Percentiles rank a stretch among this genome's conserved stretches.
Conservation (phyloP, 2,797 vertebrate genomes). For the Lagodon rhomboides region DNA sequence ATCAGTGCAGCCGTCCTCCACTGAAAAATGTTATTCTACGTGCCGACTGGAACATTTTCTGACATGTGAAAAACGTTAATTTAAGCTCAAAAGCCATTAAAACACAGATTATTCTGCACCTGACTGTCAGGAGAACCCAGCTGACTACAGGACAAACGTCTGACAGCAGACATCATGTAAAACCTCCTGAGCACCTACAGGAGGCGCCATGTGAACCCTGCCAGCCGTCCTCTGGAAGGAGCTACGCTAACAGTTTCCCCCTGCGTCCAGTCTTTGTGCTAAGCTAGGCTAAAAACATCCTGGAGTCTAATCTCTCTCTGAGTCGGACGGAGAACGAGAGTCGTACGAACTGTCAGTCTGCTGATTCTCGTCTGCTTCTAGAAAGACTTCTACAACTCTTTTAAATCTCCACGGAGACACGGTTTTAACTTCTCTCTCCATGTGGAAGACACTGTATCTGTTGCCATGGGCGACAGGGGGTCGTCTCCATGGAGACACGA, state of each 20-base stretch:
- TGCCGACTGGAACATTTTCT: too few relatives aligned
- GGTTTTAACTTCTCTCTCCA: slow-evolving; percentile 9
- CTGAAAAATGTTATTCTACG: too few relatives aligned
- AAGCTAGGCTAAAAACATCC: slow-evolving; percentile 12
- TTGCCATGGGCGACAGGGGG: slow-evolving; percentile 43
- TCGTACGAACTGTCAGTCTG: background rate
- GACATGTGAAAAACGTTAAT: too few relatives aligned
- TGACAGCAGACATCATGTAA: too few relatives aligned
- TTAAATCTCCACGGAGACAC: slow-evolving; percentile 7
- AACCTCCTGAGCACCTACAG: too few relatives aligned
- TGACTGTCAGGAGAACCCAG: too few relatives aligned
- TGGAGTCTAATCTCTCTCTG: background rate
- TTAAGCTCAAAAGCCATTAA: too few relatives aligned
- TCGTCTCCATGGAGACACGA: slow-evolving; percentile 36
- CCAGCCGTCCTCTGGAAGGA: background rate
- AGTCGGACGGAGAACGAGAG: background rate
- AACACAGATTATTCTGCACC: too few relatives aligned
- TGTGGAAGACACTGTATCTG: slow-evolving; percentile 60
- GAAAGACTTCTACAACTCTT: background rate
- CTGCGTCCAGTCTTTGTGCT: slow-evolving; percentile 12
- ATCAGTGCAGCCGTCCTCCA: too few relatives aligned
- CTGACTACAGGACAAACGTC: too few relatives aligned
- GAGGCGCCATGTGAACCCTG: background rate
- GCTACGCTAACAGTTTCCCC: slow-evolving; percentile 8
- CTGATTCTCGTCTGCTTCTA: background rate